Evolutionary conservation across 1,140 invertebrate species (phyloP).

Genomic region (Heliconius hewitsoni): DNA sequence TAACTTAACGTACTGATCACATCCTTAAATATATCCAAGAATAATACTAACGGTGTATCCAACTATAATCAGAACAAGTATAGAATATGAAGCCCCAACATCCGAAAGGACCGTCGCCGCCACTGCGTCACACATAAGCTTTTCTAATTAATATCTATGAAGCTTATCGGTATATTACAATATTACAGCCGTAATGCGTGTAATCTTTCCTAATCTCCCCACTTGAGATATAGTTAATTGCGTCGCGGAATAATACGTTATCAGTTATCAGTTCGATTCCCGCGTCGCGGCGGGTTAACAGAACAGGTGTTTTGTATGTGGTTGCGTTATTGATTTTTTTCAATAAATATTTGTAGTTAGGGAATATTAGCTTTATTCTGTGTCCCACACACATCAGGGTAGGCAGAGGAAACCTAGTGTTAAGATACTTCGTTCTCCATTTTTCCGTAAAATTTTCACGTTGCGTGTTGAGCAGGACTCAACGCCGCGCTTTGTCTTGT

Average conservation of each 20-base stretch:
- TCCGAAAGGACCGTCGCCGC: background rate
- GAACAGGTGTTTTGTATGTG: slow-evolving; percentile 25
- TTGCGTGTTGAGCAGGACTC: background rate
- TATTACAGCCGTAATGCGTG: slow-evolving; percentile 34
- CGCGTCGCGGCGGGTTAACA: background rate
- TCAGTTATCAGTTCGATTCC: slow-evolving; percentile 25
- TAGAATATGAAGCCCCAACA: no score
- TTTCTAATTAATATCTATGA: slow-evolving; percentile 31
- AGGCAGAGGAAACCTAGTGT: background rate
- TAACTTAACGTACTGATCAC: no score
- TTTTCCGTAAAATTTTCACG: background rate
- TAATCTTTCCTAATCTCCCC: slow-evolving; percentile 27
- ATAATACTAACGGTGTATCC: no score
- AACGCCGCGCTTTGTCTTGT: background rate
- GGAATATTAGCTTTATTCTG: background rate
- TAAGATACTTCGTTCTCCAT: background rate
- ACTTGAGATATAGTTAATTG: slow-evolving; percentile 26
- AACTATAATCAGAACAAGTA: no score
- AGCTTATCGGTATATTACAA: slow-evolving; percentile 24
- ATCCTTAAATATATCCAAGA: no score
- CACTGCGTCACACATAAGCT: background rate
- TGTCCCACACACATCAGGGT: background rate
- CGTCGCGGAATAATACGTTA: slow-evolving; percentile 16
- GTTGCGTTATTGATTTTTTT: slow-evolving; percentile 1
- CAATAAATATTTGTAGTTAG: no score